These are phyloP conservation scores for Scomberomorus guttatus DNA, from an alignment of 2,797 vertebrate species.

Conservation along the genomic window DNA sequence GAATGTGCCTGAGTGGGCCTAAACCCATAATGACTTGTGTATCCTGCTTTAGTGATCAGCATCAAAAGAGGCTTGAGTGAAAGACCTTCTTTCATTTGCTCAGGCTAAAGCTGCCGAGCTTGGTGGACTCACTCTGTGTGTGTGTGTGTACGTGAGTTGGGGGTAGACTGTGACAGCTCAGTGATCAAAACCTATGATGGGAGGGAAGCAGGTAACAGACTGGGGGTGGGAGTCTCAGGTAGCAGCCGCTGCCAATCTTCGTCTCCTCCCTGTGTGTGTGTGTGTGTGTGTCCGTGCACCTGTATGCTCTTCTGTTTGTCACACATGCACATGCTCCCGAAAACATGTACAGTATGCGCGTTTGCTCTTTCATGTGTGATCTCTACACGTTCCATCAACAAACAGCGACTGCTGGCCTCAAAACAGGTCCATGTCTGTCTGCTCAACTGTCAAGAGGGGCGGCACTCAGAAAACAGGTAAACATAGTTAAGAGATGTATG, in stretches of 20 bases:
- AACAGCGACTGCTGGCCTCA: conserved; percentile 50
- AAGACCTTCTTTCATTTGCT: conserved; percentile 86
- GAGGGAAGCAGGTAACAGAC: conserved; percentile 67
- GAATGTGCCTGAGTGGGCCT: conserved; percentile 70
- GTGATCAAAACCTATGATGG: conserved; percentile 79
- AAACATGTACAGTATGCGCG: conserved; percentile 30
- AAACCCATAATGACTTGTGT: conserved; percentile 78
- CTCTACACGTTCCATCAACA: conserved; percentile 68
- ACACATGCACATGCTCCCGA: conserved; percentile 18
- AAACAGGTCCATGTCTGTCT: conserved; percentile 70
- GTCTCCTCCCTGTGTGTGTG: conserved; percentile 35
- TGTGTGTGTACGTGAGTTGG: conserved; percentile 29
- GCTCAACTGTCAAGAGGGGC: conserved; percentile 58
- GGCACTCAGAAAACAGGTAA: conserved; percentile 59
- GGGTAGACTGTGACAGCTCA: conserved; percentile 73
- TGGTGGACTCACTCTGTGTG: conserved; percentile 42
- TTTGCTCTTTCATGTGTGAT: conserved; percentile 54
- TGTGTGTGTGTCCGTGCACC: conserved; percentile 4
- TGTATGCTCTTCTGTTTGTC: conserved; percentile 53
- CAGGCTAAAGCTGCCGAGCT: conserved; percentile 84
- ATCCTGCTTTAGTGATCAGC: conserved; percentile 83
- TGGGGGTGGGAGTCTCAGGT: conserved; percentile 62
- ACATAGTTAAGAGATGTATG: conserved; percentile 61
- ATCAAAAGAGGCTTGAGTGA: conserved; percentile 84
- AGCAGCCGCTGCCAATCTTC: conserved; percentile 75